Percentiles rank a stretch among this genome's conserved stretches.
Evolutionary conservation across 2,797 vertebrate genomes (phyloP).

Genomic region (Anguilla megastoma): DNA sequence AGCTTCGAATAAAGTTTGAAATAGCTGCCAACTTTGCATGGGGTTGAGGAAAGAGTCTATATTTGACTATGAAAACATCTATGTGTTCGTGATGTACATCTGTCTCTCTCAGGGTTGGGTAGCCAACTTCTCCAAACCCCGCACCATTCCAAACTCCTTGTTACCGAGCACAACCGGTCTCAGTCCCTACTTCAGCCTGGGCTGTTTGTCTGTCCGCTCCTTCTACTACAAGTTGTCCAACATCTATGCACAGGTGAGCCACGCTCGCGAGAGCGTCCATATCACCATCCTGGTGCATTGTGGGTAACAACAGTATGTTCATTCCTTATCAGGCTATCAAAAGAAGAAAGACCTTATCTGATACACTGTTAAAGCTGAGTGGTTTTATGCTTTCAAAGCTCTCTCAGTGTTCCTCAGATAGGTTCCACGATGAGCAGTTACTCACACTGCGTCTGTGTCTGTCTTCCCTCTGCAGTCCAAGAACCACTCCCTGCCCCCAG

Average conservation of each 20-base stretch:
- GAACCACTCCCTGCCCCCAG: slow-evolving; percentile 73
- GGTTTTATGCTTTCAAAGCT: neutral
- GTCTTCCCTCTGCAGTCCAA: slow-evolving; percentile 35
- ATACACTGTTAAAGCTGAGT: neutral
- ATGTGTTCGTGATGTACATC: neutral
- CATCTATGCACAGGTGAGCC: slow-evolving; percentile 48
- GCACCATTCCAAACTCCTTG: slow-evolving; percentile 48
- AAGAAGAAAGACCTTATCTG: neutral
- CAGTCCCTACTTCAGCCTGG: slow-evolving; percentile 50
- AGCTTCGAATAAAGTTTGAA: neutral
- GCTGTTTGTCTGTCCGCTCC: slow-evolving; percentile 49
- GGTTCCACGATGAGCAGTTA: neutral
- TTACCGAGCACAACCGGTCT: slow-evolving; percentile 52
- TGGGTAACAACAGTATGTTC: neutral
- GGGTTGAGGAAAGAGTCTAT: neutral
- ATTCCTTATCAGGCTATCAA: neutral
- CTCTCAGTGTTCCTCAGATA: neutral
- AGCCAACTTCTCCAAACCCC: slow-evolving; percentile 44
- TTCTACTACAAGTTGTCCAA: slow-evolving; percentile 48
- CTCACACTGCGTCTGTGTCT: neutral
- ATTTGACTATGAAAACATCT: neutral
- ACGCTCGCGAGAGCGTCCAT: neutral
- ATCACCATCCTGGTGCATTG: neutral
- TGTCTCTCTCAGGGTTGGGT: slow-evolving; percentile 45
- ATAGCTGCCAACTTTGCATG: neutral